phyloP scores from a whole-genome alignment of 2,888 invertebrate genomes.

The Tetranychus piercei region DNA sequence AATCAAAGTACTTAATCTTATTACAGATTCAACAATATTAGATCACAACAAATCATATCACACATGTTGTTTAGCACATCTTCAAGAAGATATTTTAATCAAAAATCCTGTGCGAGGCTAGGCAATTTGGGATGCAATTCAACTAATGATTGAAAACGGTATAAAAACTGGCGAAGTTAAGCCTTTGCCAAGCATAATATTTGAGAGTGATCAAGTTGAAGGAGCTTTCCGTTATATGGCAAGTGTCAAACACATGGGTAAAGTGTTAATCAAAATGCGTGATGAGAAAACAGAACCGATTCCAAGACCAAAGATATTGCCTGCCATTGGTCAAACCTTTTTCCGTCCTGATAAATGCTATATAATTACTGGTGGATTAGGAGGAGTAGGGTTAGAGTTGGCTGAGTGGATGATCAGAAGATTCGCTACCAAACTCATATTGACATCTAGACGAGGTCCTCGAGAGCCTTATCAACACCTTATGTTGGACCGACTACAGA shows the following conservation, averaged over 20 bases:
- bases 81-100: background rate
- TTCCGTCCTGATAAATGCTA: conserved; percentile 40
- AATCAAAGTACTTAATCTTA: background rate
- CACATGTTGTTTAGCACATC: conserved; percentile 10
- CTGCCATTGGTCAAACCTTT: conserved; percentile 51
- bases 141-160: conserved; percentile 21
- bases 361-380: conserved; percentile 52
- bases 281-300: conserved; percentile 44
- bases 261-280: conserved; percentile 77
- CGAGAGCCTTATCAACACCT: conserved; percentile 78
- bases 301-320: background rate
- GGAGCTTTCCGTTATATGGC: conserved; percentile 85
- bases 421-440: conserved; percentile 62
- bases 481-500: conserved; percentile 39
- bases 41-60: conserved; percentile 5
- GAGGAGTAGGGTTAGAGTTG: conserved; percentile 88
- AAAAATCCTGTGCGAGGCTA: background rate
- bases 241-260: conserved; percentile 93
- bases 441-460: conserved; percentile 74
- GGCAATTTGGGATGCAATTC: background rate
- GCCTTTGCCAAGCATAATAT: conserved; percentile 66
- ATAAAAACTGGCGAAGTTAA: conserved; percentile 55
- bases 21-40: background rate
- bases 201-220: conserved; percentile 66
- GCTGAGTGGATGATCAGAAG: conserved; percentile 68